Percentiles rank a stretch among this genome's conserved stretches.
phyloP scores from a whole-genome alignment of 2,888 invertebrate species.

The Deilephila elpenor region DNA sequence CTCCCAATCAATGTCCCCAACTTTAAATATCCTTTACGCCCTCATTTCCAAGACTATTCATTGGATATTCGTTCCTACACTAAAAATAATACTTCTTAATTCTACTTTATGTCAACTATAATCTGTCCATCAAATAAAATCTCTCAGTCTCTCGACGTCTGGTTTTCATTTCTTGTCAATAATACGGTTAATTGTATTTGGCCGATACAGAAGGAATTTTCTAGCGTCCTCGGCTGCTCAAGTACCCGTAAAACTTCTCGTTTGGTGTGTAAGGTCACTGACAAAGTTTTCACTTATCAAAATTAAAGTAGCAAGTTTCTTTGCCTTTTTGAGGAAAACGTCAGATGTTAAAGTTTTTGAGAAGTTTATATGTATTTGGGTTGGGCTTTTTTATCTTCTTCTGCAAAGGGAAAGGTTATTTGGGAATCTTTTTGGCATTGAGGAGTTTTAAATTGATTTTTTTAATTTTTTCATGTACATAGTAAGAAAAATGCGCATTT shows the following conservation, averaged over 20 bases:
- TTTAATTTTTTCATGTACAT: neutral
- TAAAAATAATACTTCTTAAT: neutral
- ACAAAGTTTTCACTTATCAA: neutral
- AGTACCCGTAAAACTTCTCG: neutral
- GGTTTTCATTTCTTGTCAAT: neutral
- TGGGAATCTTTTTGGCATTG: neutral
- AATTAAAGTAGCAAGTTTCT: constrained; percentile 11
- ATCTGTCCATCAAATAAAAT: neutral
- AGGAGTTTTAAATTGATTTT: neutral
- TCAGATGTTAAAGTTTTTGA: constrained; percentile 1
- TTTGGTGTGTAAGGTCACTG: constrained; percentile 6
- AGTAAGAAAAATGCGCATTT: no score
- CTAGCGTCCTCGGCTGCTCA: neutral
- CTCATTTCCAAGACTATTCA: no score
- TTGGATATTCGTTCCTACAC: no score
- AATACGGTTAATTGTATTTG: constrained; percentile 10
- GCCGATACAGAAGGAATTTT: neutral
- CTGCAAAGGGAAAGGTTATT: neutral
- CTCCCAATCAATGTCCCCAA: no score
- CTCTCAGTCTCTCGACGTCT: neutral
- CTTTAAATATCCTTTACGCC: no score
- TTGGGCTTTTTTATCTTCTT: neutral
- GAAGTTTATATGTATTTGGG: neutral
- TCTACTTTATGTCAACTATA: neutral
- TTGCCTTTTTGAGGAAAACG: constrained; percentile 4